Evolutionary conservation across 2,888 invertebrate genomes (phyloP), one percentile per base, ranked within the genome.

Genomic region (Biston stratarius): DNA sequence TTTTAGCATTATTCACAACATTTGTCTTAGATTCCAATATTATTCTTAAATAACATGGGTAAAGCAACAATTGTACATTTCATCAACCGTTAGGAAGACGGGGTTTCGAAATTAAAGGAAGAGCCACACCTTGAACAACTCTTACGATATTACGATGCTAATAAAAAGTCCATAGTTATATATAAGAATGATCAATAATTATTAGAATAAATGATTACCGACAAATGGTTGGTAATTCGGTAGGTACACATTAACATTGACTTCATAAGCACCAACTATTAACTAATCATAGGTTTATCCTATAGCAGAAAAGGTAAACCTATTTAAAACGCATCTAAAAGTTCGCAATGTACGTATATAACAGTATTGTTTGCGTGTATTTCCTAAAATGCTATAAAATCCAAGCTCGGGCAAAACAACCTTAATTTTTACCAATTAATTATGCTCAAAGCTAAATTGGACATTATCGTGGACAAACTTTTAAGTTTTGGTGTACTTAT

Each of bases 321-420:
- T 63, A 55, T 44, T 62, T 69, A 61, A 71, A 73, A 72, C 36
- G 44, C 68, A 70, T 62, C 69, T 64, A 72, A 77, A 78, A 70
- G 42, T 34, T 63, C 48, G 51, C 66, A 60, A 74, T 78, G 86
- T 87, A 85, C 84, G 82, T 84, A 71, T 12, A 47, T 34, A 76
- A 68, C 69, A 72, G 69, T 78, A 79, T 79, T 80, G 81, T 80
- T 80, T 78, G 76, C 73, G 73, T 75, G 73, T 76, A 74, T 65
- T 74, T 72, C 77, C 79, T 80, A 81, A 84, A 83, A 82, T 76
- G 68, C 66, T 84, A 88, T 88, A 83, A 83, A 88, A 86, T 85
- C 77, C 85, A 91, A 91, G 91, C 91, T 91, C 91, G 78, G 86
- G 84, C 86, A 88, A 90, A 90, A 91, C 90, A 90, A 91, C 90